phyloP scores from a whole-genome alignment of 2,888 invertebrate species.

The Eulithis testata region DNA sequence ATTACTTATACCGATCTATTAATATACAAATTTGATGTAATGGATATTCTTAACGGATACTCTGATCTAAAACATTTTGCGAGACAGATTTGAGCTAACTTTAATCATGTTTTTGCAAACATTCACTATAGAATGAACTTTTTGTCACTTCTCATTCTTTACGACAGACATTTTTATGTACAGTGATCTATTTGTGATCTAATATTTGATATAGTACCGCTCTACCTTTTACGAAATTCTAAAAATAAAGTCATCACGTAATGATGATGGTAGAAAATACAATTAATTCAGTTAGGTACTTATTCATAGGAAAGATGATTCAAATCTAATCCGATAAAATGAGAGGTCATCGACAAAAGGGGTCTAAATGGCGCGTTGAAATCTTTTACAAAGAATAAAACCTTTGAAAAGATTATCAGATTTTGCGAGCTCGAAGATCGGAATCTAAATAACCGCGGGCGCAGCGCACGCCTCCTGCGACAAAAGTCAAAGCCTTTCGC shows the following conservation, averaged over 20 bases:
- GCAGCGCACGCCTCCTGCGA: conserved; percentile 59
- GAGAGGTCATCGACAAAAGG: conserved; percentile 47
- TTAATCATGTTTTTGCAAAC: background rate
- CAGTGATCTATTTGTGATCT: background rate
- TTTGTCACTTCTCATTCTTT: background rate
- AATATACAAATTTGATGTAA: conserved; percentile 81
- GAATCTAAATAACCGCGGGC: conserved; percentile 65
- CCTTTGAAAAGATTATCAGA: conserved; percentile 61
- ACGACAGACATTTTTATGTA: background rate
- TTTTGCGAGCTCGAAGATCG: conserved; percentile 62
- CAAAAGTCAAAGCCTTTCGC: conserved; percentile 59
- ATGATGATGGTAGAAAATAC: conserved; percentile 20
- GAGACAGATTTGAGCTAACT: conserved; percentile 19
- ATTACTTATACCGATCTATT: conserved; percentile 83
- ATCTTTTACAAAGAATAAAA: conserved; percentile 43
- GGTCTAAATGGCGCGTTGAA: conserved; percentile 56
- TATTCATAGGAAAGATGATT: conserved; percentile 36
- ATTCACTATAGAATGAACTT: background rate
- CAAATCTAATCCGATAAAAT: conserved; percentile 47
- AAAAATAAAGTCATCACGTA: conserved; percentile 27
- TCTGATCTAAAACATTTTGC: conserved; percentile 55
- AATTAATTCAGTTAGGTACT: conserved; percentile 32
- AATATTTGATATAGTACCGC: background rate
- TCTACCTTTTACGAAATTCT: background rate
- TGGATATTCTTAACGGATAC: conserved; percentile 64